Evolutionary conservation across 2,113 vertebrate species (phyloP), one percentile per base, ranked within the genome.

Genomic region (Pterocles burchelli): DNA sequence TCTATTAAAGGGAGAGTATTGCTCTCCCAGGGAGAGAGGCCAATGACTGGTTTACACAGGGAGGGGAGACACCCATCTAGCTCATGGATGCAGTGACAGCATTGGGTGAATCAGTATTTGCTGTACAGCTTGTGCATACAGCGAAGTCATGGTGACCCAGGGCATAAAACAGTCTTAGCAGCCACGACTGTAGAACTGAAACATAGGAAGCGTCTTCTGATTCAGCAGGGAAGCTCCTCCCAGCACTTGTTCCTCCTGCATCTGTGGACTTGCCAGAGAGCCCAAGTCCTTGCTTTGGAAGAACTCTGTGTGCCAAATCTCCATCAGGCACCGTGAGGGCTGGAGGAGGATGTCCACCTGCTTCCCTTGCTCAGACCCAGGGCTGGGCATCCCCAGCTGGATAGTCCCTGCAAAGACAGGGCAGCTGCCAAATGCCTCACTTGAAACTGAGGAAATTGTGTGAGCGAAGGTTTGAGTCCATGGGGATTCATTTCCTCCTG

Each of bases 91-190:
- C 31, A 89, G 57, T 68, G 93, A 89, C 92, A 96, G 57, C 76
- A 75, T 3, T 46, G 85, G 38, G 88, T 96, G 90, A 94, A 94
- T 90, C 85, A 72, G 62, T 83, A 67, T 86, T 63, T 91, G 67
- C 78, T 71, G 90, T 79, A 91, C 90, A 88, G 73, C 76, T 55
- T 7, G 17, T 87, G 68, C 65, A 34, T 38, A 24, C 52, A 87
- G 83, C 25, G 9, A 92, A 95, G 96, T 94, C 49, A 48, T 43
- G 54, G 48, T 94, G 95, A 97, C 90, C 92, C 36, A 82, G 88
- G 66, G 73, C 68, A 93, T 17, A 57, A 75, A 91, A 88, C 15
- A 80, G 52, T 68, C 72, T 92, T 65, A 84, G 73, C 48, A 84
- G 70, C 48, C 61, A 71, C 0, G 1, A 61, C 0, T 93, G 58